phyloP scores from a whole-genome alignment of 2,797 vertebrate genomes.

The Caiman crocodilus region DNA sequence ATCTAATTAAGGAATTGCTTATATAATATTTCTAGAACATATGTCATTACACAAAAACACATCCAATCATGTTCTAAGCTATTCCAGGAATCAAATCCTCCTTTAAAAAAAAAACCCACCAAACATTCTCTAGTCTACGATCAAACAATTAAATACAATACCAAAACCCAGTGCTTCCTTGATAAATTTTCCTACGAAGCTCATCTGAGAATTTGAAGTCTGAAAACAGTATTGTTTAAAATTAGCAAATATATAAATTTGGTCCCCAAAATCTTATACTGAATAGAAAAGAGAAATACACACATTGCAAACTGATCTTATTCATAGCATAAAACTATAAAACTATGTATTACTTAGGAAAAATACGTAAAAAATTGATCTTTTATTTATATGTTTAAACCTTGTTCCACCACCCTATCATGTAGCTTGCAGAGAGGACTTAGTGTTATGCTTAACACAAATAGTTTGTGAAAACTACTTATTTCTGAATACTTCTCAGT shows the following conservation, averaged over 20 bases:
- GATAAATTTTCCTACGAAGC: conserved; percentile 47
- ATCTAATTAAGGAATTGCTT: conserved; percentile 59
- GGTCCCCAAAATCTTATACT: conserved; percentile 86
- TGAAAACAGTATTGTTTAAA: conserved; percentile 71
- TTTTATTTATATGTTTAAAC: conserved; percentile 89
- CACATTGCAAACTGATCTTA: conserved; percentile 75
- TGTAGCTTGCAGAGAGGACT: conserved; percentile 84
- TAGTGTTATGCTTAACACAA: conserved; percentile 79
- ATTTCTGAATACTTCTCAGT: conserved; percentile 77
- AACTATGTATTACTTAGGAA: conserved; percentile 86
- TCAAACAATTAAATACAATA: conserved; percentile 60
- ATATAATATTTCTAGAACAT: conserved; percentile 44
- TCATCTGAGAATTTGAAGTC: conserved; percentile 43
- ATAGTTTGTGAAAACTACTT: conserved; percentile 81
- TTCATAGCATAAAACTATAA: conserved; percentile 75
- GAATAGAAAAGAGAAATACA: conserved; percentile 87
- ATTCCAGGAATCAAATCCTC: conserved; percentile 73
- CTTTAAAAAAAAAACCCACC: conserved; percentile 66
- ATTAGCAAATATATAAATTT: conserved; percentile 81
- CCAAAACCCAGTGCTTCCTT: conserved; percentile 62
- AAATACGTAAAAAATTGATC: conserved; percentile 87
- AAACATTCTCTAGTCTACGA: conserved; percentile 51
- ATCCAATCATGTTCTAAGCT: conserved; percentile 52
- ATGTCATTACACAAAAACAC: conserved; percentile 59
- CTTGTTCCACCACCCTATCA: conserved; percentile 77